Evolutionary conservation across 2,797 vertebrate species (phyloP).

Genomic region (Diplodus puntazzo): DNA sequence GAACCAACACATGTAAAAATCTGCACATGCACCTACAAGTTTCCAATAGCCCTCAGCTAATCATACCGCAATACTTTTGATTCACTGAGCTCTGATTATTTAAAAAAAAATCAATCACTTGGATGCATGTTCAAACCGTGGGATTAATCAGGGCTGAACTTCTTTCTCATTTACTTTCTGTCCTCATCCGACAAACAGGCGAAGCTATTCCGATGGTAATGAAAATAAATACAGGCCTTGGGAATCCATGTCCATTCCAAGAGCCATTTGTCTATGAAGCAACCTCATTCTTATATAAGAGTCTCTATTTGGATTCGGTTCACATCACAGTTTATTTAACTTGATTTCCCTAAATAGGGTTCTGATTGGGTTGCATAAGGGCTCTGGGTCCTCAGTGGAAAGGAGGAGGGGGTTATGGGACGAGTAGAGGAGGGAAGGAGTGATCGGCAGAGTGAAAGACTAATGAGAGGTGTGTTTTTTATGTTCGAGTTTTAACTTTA

Average conservation of each 20-base stretch:
- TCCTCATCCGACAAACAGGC: slow-evolving; percentile 49
- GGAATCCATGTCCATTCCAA: slow-evolving; percentile 86
- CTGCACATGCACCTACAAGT: slow-evolving; percentile 35
- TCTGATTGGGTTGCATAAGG: slow-evolving; percentile 81
- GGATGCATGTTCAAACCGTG: slow-evolving; percentile 30
- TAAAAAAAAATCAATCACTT: slow-evolving; percentile 30
- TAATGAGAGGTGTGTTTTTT: slow-evolving; percentile 38
- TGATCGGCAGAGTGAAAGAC: slow-evolving; percentile 26
- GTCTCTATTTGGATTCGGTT: slow-evolving; percentile 72
- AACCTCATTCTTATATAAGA: slow-evolving; percentile 83
- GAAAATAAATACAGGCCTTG: slow-evolving; percentile 90
- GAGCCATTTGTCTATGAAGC: slow-evolving; percentile 81
- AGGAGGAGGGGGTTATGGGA: slow-evolving; percentile 18
- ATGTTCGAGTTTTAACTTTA: slow-evolving; percentile 40
- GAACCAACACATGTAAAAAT: slow-evolving; percentile 21
- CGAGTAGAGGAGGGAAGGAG: slow-evolving; percentile 1
- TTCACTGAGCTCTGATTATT: slow-evolving; percentile 27
- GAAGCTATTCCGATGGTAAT: slow-evolving; percentile 84
- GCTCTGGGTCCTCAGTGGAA: slow-evolving; percentile 43
- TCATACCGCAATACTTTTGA: slow-evolving; percentile 26
- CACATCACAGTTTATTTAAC: slow-evolving; percentile 83
- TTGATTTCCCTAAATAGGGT: slow-evolving; percentile 80
- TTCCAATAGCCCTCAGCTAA: slow-evolving; percentile 16
- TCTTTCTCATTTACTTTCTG: slow-evolving; percentile 45
- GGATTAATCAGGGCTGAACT: slow-evolving; percentile 37